phyloP scores from a whole-genome alignment of 23 tunicate species.

The Diplosoma virens region DNA sequence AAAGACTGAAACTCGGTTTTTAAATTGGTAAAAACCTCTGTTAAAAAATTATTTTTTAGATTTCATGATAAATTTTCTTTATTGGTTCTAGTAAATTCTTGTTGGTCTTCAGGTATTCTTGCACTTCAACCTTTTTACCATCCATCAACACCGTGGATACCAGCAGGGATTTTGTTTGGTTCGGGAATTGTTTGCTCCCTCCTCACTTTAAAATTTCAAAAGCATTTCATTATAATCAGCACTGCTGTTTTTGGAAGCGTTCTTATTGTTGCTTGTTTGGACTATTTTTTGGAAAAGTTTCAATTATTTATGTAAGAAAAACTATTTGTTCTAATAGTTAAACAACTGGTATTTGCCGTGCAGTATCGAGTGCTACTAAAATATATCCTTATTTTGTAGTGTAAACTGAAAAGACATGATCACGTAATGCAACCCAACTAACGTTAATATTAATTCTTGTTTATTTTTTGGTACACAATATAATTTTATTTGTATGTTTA shows the following conservation, averaged over 20 bases:
- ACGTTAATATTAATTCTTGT: no score
- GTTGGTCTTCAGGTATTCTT: conserved; percentile 61
- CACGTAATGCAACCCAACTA: no score
- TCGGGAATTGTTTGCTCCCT: conserved; percentile 74
- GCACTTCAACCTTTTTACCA: conserved; percentile 68
- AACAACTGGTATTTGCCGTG: not conserved
- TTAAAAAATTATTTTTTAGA: not conserved
- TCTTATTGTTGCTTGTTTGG: conserved; percentile 68
- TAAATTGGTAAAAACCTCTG: no score
- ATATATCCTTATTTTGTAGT: no score
- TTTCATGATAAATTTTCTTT: no score
- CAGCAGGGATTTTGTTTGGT: conserved; percentile 74
- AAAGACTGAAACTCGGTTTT: no score
- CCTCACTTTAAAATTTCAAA: conserved; percentile 82
- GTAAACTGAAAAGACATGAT: no score
- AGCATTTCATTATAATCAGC: conserved; percentile 50
- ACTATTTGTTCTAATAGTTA: not conserved
- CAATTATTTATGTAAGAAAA: not conserved
- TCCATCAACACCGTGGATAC: conserved; percentile 91
- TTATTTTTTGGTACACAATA: not conserved
- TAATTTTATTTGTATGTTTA: conserved; percentile 1
- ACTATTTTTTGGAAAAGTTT: conserved; percentile 71
- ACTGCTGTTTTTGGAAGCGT: conserved; percentile 82
- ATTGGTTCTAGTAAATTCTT: not conserved
- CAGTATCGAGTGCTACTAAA: no score